phyloP scores from a whole-genome alignment of 2,113 vertebrate genomes.

The Hypomesus transpacificus region DNA sequence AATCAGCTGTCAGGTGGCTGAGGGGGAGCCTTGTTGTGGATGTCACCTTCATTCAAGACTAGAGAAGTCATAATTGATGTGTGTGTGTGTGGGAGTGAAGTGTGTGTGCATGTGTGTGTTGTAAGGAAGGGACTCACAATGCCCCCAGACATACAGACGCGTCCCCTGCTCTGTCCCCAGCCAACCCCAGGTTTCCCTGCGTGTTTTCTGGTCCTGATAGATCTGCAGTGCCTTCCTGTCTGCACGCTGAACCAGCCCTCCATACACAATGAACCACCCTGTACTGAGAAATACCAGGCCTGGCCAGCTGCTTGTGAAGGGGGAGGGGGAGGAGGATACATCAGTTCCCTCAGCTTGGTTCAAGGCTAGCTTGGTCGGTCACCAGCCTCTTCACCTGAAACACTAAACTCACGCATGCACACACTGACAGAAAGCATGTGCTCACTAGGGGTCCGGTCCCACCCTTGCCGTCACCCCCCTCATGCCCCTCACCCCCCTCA shows the following conservation, averaged over 20 bases:
- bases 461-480: too few species aligned
- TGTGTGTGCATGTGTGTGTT: too few species aligned
- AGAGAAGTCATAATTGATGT: too few species aligned
- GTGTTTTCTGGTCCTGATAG: constrained; percentile 2
- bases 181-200: constrained; percentile 18
- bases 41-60: constrained; percentile 37
- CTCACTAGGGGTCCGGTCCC: too few species aligned
- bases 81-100: too few species aligned
- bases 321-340: not conserved
- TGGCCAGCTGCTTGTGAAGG: constrained; percentile 33
- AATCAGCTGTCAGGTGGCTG: constrained; percentile 30
- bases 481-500: too few species aligned
- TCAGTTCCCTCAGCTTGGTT: not conserved
- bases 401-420: not conserved
- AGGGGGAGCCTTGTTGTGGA: constrained; percentile 27
- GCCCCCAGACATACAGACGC: too few species aligned
- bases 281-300: constrained; percentile 20
- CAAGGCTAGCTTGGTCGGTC: not conserved
- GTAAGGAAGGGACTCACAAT: too few species aligned
- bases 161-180: not conserved
- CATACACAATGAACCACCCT: constrained; percentile 37
- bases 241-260: constrained; percentile 17
- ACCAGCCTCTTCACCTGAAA: not conserved
- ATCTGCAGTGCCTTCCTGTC: constrained; percentile 17
- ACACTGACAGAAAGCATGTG: not conserved